Base-by-base conservation (phyloP, 2,888 invertebrate genomes). In the Netelia fuscicornis region DNA sequence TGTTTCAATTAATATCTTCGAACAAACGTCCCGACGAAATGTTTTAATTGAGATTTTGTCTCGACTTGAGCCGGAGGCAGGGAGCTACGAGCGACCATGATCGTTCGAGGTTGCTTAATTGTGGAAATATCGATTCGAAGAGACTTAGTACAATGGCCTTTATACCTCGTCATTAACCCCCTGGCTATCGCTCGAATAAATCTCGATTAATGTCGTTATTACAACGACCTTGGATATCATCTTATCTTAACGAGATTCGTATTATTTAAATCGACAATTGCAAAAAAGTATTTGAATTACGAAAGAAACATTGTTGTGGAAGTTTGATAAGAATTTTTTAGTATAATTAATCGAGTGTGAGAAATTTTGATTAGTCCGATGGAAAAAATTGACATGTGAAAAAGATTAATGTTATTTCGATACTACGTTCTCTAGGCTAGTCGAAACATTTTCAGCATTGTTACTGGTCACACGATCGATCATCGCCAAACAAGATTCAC, bases 21-120 rank as follows among this genome's bases (percentile, higher is more conserved):
- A 78, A 83, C 52, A 70, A 75, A 75, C 52, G 52, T 20, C 72
- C 44, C 44, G 54, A 74, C 42, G 68, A 74, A 37, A 74, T 68
- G 68, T 44, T 54, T 62, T 79, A 79, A 83, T 83, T 74, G 74
- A 37, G 56, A 83, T 70, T 58, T 70, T 56, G 37, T 37, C 37
- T 20, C 54, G 54, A 68, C 42, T 72, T 62, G 42, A 44, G 42
- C 2, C 60, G 48, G 48, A 64, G 42, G 52, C 20, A 30, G 44
- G n/a, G 62, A 76, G 42, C 42, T 1, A 30, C 42, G 11, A 74
- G 67, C 30, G 23, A 30, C 25, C n/a, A 58, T 60, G 13, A 37
- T 72, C 74, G 62, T 62, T 56, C 52, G 65, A 68, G 54, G 54
- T 74, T 74, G 30, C 17, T 23, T 30, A 72, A 83, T 65, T 72